Evolutionary conservation across 2,888 invertebrate species (phyloP), one percentile per base, ranked within the genome.

Genomic region (Venusia cambrica): DNA sequence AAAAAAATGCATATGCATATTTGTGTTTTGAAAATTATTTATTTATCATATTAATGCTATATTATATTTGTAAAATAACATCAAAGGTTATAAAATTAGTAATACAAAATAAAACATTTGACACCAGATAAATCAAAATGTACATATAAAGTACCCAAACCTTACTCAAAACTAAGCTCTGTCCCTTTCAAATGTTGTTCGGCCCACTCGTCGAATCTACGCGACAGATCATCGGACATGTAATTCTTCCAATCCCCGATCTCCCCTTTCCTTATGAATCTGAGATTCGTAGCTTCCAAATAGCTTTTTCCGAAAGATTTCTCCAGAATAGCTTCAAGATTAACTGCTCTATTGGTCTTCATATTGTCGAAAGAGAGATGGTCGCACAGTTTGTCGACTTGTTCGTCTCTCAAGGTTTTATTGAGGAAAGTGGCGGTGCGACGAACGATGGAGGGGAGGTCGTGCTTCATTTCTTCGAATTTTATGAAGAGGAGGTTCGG

Each of bases 161-260:
- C n/a, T 54, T 60, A 91, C 51, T 91, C 89, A 49, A 92, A 92
- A 33, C 73, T 79, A 4, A 92, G 65, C 2, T 89, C 92, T 0
- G 91, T 92, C 1, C 89, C 91, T 30, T 87, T 83, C 12, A 90
- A 71, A 68, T 92, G 88, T 19, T 88, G 66, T 12, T 88, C 88
- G 1, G 90, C 91, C 93, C 94, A 94, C 4, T 89, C 76, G 63
- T 96, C 93, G 60, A 96, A 94, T 48, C 88, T 84, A 28, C 88
- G 76, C 0, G 93, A 92, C 54, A 95, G 80, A 54, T 93, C 92
- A 1, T 90, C 89, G 1, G 91, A 90, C 90, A 96, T 93, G 41
- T 92, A 90, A 63, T 93, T 93, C 57, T 90, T 91, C 94, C 93
- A 93, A 55, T 95, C 94, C 0, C 95, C 95, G 7, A 94, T 91